Percentiles rank a stretch among this genome's conserved stretches.
Evolutionary conservation across 2,797 vertebrate genomes (phyloP).

Genomic region (Amazonetta brasiliensis): DNA sequence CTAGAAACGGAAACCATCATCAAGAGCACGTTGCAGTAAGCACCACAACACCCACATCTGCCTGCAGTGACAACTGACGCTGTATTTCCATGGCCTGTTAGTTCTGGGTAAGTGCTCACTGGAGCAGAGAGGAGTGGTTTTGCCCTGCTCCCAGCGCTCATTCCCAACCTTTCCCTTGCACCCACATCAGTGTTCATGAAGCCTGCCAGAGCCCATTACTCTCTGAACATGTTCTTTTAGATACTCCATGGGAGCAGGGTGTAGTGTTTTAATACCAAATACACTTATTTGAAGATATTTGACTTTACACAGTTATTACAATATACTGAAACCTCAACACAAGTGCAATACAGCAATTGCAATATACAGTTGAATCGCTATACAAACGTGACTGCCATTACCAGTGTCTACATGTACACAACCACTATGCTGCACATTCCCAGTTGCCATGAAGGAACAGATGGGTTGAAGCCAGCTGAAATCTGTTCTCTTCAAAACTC

Average conservation of each 20-base stretch:
- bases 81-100: neutral
- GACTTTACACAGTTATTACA: neutral
- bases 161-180: neutral
- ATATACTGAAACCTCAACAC: neutral
- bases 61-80: neutral
- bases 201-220: neutral
- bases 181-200: neutral
- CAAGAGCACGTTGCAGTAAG: neutral
- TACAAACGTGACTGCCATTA: neutral
- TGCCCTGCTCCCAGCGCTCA: neutral
- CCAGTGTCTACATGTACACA: fast-evolving
- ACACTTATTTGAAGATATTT: neutral
- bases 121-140: neutral
- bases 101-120: neutral
- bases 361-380: neutral
- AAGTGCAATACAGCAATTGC: neutral
- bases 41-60: neutral
- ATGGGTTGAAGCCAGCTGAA: neutral
- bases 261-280: neutral
- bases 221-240: neutral
- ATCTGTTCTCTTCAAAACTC: neutral
- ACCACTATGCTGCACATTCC: neutral
- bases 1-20: neutral
- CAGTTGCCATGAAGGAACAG: fast-evolving
- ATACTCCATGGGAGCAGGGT: neutral